Base-by-base conservation (phyloP, 2,797 vertebrate genomes). In the Sarcoramphus papa region DNA sequence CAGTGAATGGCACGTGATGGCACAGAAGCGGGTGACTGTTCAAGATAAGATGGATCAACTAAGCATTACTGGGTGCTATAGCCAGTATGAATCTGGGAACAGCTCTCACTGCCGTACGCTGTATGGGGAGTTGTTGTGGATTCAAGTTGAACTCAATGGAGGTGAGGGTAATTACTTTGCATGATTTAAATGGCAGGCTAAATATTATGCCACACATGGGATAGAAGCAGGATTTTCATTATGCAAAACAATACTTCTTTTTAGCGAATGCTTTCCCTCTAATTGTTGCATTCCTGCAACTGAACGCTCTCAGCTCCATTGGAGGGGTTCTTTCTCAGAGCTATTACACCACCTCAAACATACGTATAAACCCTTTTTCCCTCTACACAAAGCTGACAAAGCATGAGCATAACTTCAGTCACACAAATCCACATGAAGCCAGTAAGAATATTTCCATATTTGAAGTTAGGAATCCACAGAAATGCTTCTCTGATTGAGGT, bases 1-100 rank as follows among this genome's bases (percentile, higher is more conserved):
- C 94, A 99, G 98, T 0, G 99, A 99, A 51, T 99, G 99, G 99
- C 99, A 99, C 0, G 99, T 99, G 74, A 98, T 97, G 2, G 99
- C 99, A n/a, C 98, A 99, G 94, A 98, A 96, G 94, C 80, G 80
- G 75, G 98, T 99, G 89, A 98, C 92, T 2, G 96, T 99, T 25
- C 98, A 97, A 51, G 99, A 99, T 25, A 98, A 97, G 31, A 93
- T 97, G 47, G 97, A 98, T 47, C 96, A 94, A 20, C 98, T 99
- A 74, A 96, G 85, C 27, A 89, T 97, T 31, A 97, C 98, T 6
- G 98, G 94, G 27, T 99, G 99, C 95, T 98, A 98, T 56, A 97
- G 98, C 97, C 95, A 93, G n/a, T 97, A 98, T 21, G 92, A 82
- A 24, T 95, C 98, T 79, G 98, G 97, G 94, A 98, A 95, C 87